These are phyloP conservation scores for Phanerotoma sp. DNA, from an alignment of 2,888 invertebrate species.

Conservation along the genomic window DNA sequence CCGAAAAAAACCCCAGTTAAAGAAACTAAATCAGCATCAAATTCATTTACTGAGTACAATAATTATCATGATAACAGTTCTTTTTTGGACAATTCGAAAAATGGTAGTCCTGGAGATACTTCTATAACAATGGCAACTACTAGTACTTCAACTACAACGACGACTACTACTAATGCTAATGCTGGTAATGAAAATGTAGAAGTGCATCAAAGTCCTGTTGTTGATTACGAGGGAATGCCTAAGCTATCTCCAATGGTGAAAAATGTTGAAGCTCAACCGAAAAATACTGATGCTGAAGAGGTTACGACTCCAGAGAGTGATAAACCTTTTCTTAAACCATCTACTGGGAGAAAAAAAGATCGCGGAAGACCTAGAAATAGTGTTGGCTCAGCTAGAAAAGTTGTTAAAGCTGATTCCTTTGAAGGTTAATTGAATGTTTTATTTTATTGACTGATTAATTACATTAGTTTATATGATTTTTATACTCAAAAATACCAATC, in stretches of 20 bases:
- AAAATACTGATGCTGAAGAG: constrained; percentile 43
- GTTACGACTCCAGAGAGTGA: constrained; percentile 41
- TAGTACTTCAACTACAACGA: too few relatives aligned
- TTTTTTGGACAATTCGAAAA: constrained; percentile 42
- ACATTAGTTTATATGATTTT: background rate
- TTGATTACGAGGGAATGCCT: constrained; percentile 54
- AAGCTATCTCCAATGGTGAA: constrained; percentile 52
- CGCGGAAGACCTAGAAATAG: constrained; percentile 43
- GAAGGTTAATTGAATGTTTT: constrained; percentile 39
- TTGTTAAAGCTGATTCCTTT: constrained; percentile 45
- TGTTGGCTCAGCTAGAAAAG: constrained; percentile 43
- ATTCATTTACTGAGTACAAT: constrained; percentile 36
- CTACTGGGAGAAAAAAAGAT: constrained; percentile 44
- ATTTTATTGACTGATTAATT: background rate
- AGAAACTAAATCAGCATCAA: constrained; percentile 33
- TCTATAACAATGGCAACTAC: too few relatives aligned
- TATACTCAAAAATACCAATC: too few relatives aligned
- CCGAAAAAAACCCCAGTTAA: constrained; percentile 46
- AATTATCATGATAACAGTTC: constrained; percentile 38
- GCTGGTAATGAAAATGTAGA: too few relatives aligned
- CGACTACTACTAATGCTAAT: too few relatives aligned
- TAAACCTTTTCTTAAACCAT: constrained; percentile 52
- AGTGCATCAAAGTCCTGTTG: constrained; percentile 39
- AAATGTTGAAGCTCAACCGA: constrained; percentile 39
- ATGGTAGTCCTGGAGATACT: constrained; percentile 37